These are phyloP conservation scores for Aphyosemion australe DNA, from an alignment of 2,113 vertebrate genomes.

Conservation along the genomic window DNA sequence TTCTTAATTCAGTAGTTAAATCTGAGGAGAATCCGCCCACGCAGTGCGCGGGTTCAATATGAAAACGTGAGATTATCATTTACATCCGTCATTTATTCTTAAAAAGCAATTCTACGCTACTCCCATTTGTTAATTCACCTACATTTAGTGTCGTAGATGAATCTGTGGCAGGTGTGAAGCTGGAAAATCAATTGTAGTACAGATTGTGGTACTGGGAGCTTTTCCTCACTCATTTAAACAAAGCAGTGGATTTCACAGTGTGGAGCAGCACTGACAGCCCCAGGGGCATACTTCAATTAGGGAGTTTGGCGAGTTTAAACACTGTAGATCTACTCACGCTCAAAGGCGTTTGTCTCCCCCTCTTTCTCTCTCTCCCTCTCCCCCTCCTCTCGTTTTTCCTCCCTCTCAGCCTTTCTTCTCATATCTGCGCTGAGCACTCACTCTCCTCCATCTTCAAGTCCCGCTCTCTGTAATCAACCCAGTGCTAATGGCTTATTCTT, in stretches of 20 bases:
- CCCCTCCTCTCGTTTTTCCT: not conserved
- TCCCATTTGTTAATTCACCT: conserved; percentile 28
- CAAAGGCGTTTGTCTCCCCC: conserved; percentile 63
- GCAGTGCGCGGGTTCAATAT: conserved; percentile 12
- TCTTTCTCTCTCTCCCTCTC: conserved; percentile 10
- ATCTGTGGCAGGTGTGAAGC: conserved; percentile 49
- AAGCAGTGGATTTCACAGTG: conserved; percentile 69
- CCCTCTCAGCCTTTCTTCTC: conserved; percentile 39
- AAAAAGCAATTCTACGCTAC: conserved; percentile 14
- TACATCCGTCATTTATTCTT: conserved; percentile 22
- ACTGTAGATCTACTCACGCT: conserved; percentile 72
- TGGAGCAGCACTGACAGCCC: conserved; percentile 68
- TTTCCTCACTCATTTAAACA: conserved; percentile 67
- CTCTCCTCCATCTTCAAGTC: conserved; percentile 78
- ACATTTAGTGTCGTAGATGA: conserved; percentile 35
- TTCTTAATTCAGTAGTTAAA: conserved; percentile 34
- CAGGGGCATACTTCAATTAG: conserved; percentile 80
- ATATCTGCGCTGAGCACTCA: conserved; percentile 68
- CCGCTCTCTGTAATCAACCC: conserved; percentile 98
- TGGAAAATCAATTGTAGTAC: conserved; percentile 53
- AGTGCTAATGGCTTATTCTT: conserved; percentile 99
- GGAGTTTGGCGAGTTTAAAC: conserved; percentile 77
- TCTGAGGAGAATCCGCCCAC: conserved; percentile 33
- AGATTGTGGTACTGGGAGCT: conserved; percentile 50
- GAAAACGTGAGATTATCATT: conserved; percentile 38